Conservation (phyloP, 2,113 vertebrate genomes). For the Pseudonaja textilis region DNA sequence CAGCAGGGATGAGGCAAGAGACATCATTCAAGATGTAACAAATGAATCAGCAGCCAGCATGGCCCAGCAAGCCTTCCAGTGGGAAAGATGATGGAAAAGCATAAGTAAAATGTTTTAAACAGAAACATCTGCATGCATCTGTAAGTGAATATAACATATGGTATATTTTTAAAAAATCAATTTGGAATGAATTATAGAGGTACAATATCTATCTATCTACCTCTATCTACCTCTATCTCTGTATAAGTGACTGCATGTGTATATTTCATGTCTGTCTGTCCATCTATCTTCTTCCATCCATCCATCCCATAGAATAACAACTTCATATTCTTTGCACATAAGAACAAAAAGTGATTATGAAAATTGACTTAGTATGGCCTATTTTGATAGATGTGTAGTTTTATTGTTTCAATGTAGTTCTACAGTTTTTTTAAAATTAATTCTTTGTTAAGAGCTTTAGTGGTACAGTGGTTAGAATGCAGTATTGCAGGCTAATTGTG, state of each 20-base stretch:
- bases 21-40: constrained; percentile 59
- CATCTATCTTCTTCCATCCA: background rate
- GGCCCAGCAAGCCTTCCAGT: constrained; percentile 23
- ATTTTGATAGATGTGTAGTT: background rate
- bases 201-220: background rate
- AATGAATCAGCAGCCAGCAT: constrained; percentile 46
- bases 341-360: background rate
- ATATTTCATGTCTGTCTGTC: background rate
- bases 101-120: constrained; percentile 33
- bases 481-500: background rate
- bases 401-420: background rate
- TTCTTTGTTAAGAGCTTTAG: background rate
- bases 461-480: background rate
- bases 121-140: constrained; percentile 8
- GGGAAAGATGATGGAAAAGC: constrained; percentile 44
- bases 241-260: background rate
- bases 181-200: background rate
- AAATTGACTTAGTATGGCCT: background rate
- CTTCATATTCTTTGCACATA: background rate
- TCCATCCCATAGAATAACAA: background rate
- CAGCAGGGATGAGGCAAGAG: constrained; percentile 59
- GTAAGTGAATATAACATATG: background rate
- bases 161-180: background rate
- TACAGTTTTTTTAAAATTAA: background rate
- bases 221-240: background rate